Base-by-base conservation (phyloP, 2,797 vertebrate species). In the Oreochromis mossambicus region DNA sequence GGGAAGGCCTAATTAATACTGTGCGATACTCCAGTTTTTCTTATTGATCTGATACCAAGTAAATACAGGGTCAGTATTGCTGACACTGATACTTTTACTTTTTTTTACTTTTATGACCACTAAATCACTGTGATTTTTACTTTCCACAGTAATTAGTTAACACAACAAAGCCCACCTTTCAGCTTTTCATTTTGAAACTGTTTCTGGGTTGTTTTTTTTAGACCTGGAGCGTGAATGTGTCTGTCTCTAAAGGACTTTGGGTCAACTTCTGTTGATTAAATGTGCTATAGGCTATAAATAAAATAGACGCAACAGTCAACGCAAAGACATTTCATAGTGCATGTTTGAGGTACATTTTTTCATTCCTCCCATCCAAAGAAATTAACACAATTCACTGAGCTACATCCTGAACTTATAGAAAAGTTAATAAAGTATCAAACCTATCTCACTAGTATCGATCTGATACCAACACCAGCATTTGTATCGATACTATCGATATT, bases 81-180 rank as follows among this genome's bases (percentile, higher is more conserved):
- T 56, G 26, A 56, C 29, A 32, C 8, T 10, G 55, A 58, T 58
- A 17, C 14, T 32, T 58, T 58, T 32, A 26, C 26, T 26, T 26
- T 26, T 4, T 26, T 26, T 26, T 26, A 26, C 26, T 26, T 26
- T 3, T 17, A 29, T 56, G 26, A 29, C 26, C 55, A 29, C 26
- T 56, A 32, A 58, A 58, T 32, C 14, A 10, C 0, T 6, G 7
- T 0, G 26, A 56, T 56, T 56, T 56, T 29, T 15, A 56, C 24
- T 56, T 32, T 0, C 14, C 26, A 56, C 0, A 56, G 26, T 17
- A 32, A 56, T 17, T 56, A 17, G 26, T 56, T 56, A 29, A 56
- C 54, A 56, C 2, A 56, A 56, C 14, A 29, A 17, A 56, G 8
- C 14, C 15, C 54, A 29, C 51, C 29, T 29, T 56, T 56, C 26